phyloP scores from a whole-genome alignment of 2,113 vertebrate genomes.

The Merops nubicus region DNA sequence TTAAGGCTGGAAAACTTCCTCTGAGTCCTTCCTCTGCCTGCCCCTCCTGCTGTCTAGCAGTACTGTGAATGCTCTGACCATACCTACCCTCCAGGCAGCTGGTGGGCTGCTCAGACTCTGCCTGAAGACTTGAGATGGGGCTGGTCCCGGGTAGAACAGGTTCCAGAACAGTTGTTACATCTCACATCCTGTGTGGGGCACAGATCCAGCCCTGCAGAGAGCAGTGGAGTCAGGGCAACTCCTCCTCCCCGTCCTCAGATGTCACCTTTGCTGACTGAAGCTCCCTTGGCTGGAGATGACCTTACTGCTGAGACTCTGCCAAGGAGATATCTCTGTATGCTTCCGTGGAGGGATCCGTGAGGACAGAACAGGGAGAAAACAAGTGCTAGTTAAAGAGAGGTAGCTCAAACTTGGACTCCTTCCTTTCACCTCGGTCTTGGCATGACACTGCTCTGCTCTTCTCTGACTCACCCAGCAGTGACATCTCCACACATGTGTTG shows the following conservation, averaged over 20 bases:
- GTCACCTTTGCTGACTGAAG: neutral
- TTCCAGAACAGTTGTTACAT: neutral
- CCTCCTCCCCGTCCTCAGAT: neutral
- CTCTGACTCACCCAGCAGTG: neutral
- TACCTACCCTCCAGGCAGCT: neutral
- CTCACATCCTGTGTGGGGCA: neutral
- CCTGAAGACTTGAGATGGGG: neutral
- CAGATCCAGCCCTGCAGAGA: neutral
- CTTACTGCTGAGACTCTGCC: neutral
- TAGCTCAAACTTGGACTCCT: neutral
- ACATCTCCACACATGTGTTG: fast-evolving
- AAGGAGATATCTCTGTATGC: neutral
- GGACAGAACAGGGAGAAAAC: neutral
- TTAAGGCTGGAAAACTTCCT: neutral
- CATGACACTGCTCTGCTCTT: neutral
- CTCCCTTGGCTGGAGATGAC: neutral
- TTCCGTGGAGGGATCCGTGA: neutral
- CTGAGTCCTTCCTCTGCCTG: neutral
- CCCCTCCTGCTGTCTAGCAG: neutral
- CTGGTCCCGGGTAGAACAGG: neutral
- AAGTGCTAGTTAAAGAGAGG: neutral
- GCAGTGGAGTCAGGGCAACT: neutral
- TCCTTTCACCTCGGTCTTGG: neutral
- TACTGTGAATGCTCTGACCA: neutral
- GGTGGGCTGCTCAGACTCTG: neutral